Conservation (phyloP, 2,113 vertebrate species). For the Leuciscus idus region DNA sequence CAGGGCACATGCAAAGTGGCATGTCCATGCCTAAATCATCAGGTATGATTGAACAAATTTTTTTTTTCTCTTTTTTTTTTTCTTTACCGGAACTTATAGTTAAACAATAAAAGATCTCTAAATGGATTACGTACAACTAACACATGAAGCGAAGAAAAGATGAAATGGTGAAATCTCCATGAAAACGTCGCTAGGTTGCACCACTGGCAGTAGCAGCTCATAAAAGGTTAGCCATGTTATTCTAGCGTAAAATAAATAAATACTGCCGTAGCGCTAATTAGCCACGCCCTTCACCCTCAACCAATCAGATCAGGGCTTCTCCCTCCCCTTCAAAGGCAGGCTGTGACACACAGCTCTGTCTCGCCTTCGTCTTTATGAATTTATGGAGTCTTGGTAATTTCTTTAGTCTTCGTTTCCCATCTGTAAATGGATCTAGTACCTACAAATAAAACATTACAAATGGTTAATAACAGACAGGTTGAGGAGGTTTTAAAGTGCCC, state of each 20-base stretch:
- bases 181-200: constrained; percentile 54
- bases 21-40: constrained; percentile 67
- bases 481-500: background rate
- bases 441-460: constrained; percentile 56
- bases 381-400: constrained; percentile 60
- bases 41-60: constrained; percentile 60
- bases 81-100: constrained; percentile 55
- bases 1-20: constrained; percentile 44
- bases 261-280: constrained; percentile 77
- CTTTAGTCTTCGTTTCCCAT: constrained; percentile 62
- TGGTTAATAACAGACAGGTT: background rate
- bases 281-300: constrained; percentile 62
- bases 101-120: constrained; percentile 69
- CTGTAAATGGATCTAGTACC: constrained; percentile 80
- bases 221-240: constrained; percentile 73
- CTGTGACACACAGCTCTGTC: constrained; percentile 55
- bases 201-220: constrained; percentile 64
- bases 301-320: constrained; percentile 62
- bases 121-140: constrained; percentile 59
- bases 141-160: constrained; percentile 58
- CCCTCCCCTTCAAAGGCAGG: constrained; percentile 76
- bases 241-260: constrained; percentile 92
- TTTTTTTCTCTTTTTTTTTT: constrained; percentile 55
- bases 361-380: constrained; percentile 65
- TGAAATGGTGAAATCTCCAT: constrained; percentile 51